A percentile compares a stretch with the other conserved stretches of the same genome.
Conservation (phyloP, 1,140 invertebrate genomes). For the Drosophila busckii region DNA sequence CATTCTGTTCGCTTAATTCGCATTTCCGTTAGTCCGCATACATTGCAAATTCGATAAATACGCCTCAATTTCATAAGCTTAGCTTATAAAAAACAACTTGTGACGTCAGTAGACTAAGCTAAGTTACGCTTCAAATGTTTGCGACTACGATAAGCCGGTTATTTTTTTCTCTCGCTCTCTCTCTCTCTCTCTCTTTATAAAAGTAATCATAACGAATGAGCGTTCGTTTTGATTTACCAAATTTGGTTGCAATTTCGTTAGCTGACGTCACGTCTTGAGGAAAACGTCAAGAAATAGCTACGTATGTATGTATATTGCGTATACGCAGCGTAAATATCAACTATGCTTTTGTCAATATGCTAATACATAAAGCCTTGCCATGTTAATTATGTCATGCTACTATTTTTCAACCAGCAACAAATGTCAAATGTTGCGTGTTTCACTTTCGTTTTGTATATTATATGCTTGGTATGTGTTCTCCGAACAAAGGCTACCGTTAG, state of each 20-base stretch:
- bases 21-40: too few species aligned
- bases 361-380: neutral
- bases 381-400: constrained; percentile 59
- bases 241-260: constrained; percentile 50
- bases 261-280: constrained; percentile 49
- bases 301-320: constrained; percentile 5
- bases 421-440: constrained; percentile 67
- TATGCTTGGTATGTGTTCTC: too few species aligned
- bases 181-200: neutral
- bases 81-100: too few species aligned
- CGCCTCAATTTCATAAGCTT: too few species aligned
- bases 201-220: neutral
- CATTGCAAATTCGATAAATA: too few species aligned
- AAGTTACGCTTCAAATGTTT: neutral
- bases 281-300: neutral
- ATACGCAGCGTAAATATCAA: constrained; percentile 21
- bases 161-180: too few species aligned
- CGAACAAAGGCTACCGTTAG: too few species aligned
- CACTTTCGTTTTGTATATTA: constrained; percentile 58
- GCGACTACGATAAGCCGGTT: constrained; percentile 46
- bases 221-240: constrained; percentile 26
- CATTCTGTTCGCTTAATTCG: too few species aligned
- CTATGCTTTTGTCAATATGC: neutral
- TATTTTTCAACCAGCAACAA: constrained; percentile 39
- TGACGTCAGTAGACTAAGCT: constrained; percentile 46